Percentiles rank a stretch among this genome's conserved stretches.
phyloP scores from a whole-genome alignment of 2,113 vertebrate species.

The Ictalurus furcatus region DNA sequence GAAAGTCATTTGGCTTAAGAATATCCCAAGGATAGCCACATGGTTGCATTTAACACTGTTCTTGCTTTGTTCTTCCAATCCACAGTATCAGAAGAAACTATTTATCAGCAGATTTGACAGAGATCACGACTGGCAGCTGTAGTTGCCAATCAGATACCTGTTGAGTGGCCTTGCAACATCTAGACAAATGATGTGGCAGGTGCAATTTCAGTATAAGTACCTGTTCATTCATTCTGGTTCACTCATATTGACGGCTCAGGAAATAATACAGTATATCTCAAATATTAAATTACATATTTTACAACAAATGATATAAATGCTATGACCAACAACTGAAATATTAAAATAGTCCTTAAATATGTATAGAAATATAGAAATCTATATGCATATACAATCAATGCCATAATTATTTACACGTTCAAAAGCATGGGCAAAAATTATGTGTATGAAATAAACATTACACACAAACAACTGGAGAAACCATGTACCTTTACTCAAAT shows the following conservation, averaged over 20 bases:
- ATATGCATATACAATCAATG: neutral
- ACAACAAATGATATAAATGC: neutral
- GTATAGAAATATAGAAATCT: neutral
- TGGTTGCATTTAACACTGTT: conserved; percentile 44
- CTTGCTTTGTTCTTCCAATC: conserved; percentile 34
- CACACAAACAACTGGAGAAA: neutral
- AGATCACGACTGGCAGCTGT: conserved; percentile 50
- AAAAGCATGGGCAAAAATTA: neutral
- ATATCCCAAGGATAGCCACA: conserved; percentile 35
- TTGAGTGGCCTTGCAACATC: conserved; percentile 52
- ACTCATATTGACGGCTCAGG: too few relatives aligned
- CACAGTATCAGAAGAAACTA: conserved; percentile 43
- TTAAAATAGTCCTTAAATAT: neutral
- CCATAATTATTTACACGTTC: neutral
- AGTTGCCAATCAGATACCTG: conserved; percentile 55
- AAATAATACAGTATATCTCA: neutral
- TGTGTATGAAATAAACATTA: neutral
- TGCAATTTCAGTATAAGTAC: conserved; percentile 50
- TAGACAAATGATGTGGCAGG: conserved; percentile 59
- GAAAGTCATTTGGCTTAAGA: conserved; percentile 46
- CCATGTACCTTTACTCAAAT: neutral
- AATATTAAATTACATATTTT: neutral
- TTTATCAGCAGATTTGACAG: conserved; percentile 52
- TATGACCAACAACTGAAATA: neutral
- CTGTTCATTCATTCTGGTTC: conserved; percentile 30